phyloP scores from a whole-genome alignment of 2,113 vertebrate genomes.

The Procavia capensis region DNA sequence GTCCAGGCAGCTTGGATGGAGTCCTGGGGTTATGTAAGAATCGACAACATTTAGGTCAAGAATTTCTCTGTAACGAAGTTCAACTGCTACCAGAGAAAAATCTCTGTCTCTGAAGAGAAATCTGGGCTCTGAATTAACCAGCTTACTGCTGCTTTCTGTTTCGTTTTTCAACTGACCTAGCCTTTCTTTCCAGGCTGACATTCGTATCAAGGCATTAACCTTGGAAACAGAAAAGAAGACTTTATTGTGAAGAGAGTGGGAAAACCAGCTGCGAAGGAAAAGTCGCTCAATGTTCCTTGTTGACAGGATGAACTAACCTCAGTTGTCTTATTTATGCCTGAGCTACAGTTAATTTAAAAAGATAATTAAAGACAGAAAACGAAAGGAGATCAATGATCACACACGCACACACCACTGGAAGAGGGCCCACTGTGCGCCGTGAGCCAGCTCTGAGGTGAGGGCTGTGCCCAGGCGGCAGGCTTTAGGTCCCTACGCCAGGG shows the following conservation, averaged over 20 bases:
- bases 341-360: slow-evolving; percentile 28
- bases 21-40: background rate
- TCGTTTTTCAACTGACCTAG: background rate
- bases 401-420: background rate
- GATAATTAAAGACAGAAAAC: slow-evolving; percentile 49
- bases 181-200: background rate
- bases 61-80: background rate
- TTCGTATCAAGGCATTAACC: background rate
- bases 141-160: background rate
- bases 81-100: background rate
- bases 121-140: background rate
- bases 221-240: background rate
- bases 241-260: background rate
- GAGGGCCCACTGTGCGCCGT: background rate
- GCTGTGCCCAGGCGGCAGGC: background rate
- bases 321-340: background rate
- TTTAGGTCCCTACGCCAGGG: background rate
- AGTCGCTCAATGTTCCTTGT: background rate
- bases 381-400: background rate
- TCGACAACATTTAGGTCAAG: background rate
- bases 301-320: background rate
- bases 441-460: background rate
- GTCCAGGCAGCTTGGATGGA: background rate
- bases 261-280: background rate
- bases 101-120: background rate